Conservation (phyloP, 1,140 invertebrate species). For the Pseudomyrmex dendroicus region DNA sequence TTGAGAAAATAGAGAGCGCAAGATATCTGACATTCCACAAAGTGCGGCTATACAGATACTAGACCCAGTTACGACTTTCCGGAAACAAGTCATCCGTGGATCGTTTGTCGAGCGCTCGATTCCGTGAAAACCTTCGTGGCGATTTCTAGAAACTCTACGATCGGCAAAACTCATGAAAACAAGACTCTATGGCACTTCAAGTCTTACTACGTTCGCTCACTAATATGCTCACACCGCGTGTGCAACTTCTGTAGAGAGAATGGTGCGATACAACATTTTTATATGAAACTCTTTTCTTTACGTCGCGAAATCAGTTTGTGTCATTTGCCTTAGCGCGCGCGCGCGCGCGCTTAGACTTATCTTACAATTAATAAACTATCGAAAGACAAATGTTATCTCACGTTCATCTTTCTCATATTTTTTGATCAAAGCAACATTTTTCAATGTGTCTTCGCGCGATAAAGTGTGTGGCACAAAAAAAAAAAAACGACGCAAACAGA, state of each 20-base stretch:
- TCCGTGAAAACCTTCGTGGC: slow-evolving; percentile 8
- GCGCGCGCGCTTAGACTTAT: too few relatives aligned
- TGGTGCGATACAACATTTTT: too few relatives aligned
- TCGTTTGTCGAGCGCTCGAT: background rate
- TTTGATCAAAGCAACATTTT: background rate
- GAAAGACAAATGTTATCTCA: background rate
- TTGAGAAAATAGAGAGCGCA: background rate
- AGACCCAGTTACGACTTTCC: slow-evolving; percentile 25
- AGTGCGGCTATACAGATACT: background rate
- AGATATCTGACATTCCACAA: slow-evolving; percentile 3
- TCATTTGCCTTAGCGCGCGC: too few relatives aligned
- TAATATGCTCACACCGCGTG: too few relatives aligned
- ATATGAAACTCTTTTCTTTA: too few relatives aligned
- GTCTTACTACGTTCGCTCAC: background rate
- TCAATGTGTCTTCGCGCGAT: background rate
- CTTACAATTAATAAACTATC: too few relatives aligned
- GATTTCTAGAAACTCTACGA: slow-evolving; percentile 20
- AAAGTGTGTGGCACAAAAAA: background rate
- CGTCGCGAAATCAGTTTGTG: too few relatives aligned
- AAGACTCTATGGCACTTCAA: background rate
- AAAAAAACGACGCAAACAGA: slow-evolving; percentile 6
- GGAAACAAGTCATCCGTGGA: slow-evolving; percentile 13
- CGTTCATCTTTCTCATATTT: background rate
- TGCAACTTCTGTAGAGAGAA: background rate
- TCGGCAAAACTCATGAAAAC: background rate